phyloP scores from a whole-genome alignment of 2,797 vertebrate species.

The Galaxias olidus region DNA sequence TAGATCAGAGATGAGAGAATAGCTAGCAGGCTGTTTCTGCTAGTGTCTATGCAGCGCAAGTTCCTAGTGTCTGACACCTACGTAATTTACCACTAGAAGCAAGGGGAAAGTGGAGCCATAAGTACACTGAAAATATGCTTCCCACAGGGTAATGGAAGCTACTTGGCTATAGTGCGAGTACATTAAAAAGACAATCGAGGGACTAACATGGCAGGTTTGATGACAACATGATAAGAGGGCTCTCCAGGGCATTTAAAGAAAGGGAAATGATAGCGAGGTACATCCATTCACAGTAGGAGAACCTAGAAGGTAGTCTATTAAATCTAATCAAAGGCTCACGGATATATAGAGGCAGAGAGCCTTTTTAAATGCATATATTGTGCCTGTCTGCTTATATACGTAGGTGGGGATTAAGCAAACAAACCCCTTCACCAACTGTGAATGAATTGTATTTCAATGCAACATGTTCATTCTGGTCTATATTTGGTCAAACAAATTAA shows the following conservation, averaged over 20 bases:
- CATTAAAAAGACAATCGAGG: slow-evolving; percentile 31
- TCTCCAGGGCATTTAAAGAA: slow-evolving; percentile 45
- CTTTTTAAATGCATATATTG: too few species aligned
- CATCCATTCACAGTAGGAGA: slow-evolving; percentile 31
- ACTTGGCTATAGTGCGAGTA: slow-evolving; percentile 14
- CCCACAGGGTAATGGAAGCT: slow-evolving; percentile 5
- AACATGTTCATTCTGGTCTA: too few species aligned
- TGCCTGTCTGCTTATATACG: too few species aligned
- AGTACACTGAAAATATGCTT: slow-evolving; percentile 35
- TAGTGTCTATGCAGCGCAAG: neutral
- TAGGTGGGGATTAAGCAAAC: too few species aligned
- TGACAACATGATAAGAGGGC: slow-evolving; percentile 28
- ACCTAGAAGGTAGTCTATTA: slow-evolving; percentile 7
- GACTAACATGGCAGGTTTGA: slow-evolving; percentile 6
- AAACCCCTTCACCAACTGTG: too few species aligned
- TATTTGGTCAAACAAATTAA: neutral
- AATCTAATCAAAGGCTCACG: slow-evolving; percentile 11
- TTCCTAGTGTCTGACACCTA: slow-evolving; percentile 24
- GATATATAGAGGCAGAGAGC: neutral
- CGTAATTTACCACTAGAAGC: slow-evolving; percentile 55
- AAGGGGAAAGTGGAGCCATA: slow-evolving; percentile 7
- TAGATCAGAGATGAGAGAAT: neutral
- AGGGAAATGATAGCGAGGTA: slow-evolving; percentile 15
- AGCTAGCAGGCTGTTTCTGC: neutral
- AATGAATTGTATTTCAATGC: too few species aligned